Base-by-base conservation (phyloP, 53 echinoderm and acorn worm genomes). In the Apostichopus leukothele region DNA sequence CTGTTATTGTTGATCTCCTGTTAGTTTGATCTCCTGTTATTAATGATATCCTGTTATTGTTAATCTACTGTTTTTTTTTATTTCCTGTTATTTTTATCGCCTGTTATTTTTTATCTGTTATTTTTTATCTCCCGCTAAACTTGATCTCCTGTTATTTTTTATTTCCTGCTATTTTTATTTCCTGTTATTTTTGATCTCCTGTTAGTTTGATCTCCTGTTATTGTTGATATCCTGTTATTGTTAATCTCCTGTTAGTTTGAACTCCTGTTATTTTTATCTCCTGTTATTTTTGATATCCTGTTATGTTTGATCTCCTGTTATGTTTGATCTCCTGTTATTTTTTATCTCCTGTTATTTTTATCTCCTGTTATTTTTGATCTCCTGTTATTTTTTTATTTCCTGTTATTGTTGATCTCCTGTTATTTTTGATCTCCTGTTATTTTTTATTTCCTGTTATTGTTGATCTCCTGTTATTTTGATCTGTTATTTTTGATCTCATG, bases 381-480 rank as follows among this genome's bases (percentile, higher is more conserved):
- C 63, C 14, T 63, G 7, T 60, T 63, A 13, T 1, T 63, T 14
- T 61, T 61, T 5, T 9, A 11, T 9, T 5, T 61, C 14, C 9
- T 61, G 61, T 61, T 11, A 61, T 3, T 61, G 9, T 79, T 63
- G 27, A 27, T 27, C 27, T 39, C 39, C 39, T 39, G 39, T 39
- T 39, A 39, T 39, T 39, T 2, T 14, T 21, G 3, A 39, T 39
- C 39, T 39, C 39, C 39, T 39, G 39, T 39, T 39, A 7, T 78
- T 20, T 88, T 19, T 66, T 0, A 75, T 60, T 8, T 63, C 83
- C 71, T 55, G 50, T 89, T 90, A n/a, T n/a, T n/a, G 10, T 79
- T 20, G 61, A 12, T 10, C 7, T 61, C 1, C 1, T 61, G 6
- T 61, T 25, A n/a, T n/a, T 18, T 13, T 21, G 25, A 25, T 1